phyloP scores from a whole-genome alignment of 2,113 vertebrate species.

The Ctenomys sociabilis region DNA sequence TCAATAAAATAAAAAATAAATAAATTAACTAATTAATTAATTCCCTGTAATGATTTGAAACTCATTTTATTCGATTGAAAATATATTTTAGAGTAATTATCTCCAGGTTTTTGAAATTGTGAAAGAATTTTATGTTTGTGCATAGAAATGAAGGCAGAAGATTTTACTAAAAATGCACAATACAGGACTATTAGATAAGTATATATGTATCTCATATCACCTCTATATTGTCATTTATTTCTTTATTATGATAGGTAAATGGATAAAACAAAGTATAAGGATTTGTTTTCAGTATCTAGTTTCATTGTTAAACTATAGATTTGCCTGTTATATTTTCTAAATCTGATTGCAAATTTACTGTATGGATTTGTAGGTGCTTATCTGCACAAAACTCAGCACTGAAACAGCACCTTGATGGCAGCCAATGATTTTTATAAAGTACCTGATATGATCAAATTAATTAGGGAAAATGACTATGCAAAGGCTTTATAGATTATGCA shows the following conservation, averaged over 20 bases:
- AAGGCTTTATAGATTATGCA: not conserved
- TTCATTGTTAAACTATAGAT: not conserved
- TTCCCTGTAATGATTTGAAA: not conserved
- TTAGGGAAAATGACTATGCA: not conserved
- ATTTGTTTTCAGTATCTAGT: not conserved
- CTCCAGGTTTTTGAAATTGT: not conserved
- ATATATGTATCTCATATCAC: not conserved
- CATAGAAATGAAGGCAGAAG: not conserved
- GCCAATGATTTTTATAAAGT: not conserved
- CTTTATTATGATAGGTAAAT: not conserved
- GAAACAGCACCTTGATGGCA: not conserved
- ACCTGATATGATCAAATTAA: not conserved
- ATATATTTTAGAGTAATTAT: constrained; percentile 30
- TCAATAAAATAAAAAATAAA: no score
- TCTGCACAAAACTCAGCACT: not conserved
- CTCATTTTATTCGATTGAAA: not conserved
- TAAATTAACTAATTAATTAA: no score
- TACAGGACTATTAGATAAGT: not conserved
- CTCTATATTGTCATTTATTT: not conserved
- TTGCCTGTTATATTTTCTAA: not conserved
- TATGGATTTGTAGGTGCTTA: not conserved
- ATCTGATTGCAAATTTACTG: not conserved
- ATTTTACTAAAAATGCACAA: not conserved
- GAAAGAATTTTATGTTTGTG: not conserved
- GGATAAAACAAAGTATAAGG: not conserved